These are phyloP conservation scores for Colaptes auratus DNA, from an alignment of 2,113 vertebrate species.

Conservation along the genomic window DNA sequence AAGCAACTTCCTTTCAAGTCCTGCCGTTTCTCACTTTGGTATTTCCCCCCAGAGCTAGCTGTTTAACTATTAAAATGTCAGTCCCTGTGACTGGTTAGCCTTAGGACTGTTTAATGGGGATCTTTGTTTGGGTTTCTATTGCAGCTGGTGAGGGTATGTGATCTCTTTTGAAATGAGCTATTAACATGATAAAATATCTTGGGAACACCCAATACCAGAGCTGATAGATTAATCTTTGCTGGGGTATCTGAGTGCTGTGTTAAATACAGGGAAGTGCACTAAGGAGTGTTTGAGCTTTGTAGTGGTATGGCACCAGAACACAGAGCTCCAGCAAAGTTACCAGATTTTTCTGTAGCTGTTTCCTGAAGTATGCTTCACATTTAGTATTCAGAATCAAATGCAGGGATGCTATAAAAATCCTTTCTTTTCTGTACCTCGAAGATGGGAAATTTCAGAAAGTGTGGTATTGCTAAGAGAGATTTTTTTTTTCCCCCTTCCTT, in stretches of 20 bases:
- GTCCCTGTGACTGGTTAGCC: background rate
- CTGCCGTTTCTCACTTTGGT: conserved; percentile 35
- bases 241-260: background rate
- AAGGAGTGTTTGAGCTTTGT: conserved; percentile 21
- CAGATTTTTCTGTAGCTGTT: conserved; percentile 53
- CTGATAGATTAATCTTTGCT: conserved; percentile 17
- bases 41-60: conserved; percentile 31
- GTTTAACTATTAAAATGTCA: conserved; percentile 27
- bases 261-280: background rate
- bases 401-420: conserved; percentile 48
- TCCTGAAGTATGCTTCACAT: conserved; percentile 69
- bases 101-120: background rate
- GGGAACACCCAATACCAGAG: background rate
- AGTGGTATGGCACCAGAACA: conserved; percentile 58
- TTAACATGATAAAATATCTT: conserved; percentile 53
- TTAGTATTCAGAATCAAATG: conserved; percentile 32
- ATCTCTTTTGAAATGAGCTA: conserved; percentile 47
- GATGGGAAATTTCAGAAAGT: background rate
- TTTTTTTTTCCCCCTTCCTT: background rate
- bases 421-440: conserved; percentile 8
- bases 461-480: background rate
- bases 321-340: conserved; percentile 6
- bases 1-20: conserved; percentile 42
- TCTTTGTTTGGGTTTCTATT: conserved; percentile 23
- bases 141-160: conserved; percentile 5